These are phyloP conservation scores for Xanthorhoe spadicearia DNA, from an alignment of 2,888 invertebrate species.

Conservation along the genomic window DNA sequence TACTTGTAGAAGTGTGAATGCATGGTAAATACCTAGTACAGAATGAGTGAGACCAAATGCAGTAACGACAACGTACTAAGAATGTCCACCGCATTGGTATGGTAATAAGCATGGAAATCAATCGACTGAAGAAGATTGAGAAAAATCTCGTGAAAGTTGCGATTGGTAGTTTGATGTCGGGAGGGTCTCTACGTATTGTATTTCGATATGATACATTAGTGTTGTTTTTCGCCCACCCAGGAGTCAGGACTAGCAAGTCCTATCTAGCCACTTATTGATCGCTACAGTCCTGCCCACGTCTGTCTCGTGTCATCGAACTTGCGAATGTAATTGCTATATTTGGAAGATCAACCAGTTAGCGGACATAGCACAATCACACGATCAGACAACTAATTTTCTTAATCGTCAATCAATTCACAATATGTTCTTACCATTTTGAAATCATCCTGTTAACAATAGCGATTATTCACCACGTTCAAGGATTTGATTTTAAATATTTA, in stretches of 20 bases:
- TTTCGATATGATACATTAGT: background rate
- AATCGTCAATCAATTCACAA: background rate
- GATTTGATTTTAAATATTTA: too few relatives aligned
- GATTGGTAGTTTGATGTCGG: background rate
- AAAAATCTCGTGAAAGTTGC: background rate
- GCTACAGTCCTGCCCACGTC: slow-evolving; percentile 12
- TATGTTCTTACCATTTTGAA: background rate
- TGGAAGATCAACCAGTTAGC: slow-evolving; percentile 5
- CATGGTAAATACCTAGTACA: too few relatives aligned
- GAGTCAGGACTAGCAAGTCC: background rate
- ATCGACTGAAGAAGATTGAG: too few relatives aligned
- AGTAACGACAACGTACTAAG: too few relatives aligned
- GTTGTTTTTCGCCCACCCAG: background rate
- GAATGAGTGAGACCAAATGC: too few relatives aligned
- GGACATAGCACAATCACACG: background rate
- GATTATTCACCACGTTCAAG: too few relatives aligned
- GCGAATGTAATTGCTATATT: slow-evolving; percentile 19
- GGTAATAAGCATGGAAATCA: too few relatives aligned
- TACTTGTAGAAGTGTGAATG: too few relatives aligned
- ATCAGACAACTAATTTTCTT: background rate
- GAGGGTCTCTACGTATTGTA: background rate
- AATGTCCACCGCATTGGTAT: too few relatives aligned
- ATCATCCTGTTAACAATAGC: background rate
- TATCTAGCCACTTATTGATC: slow-evolving; percentile 16
- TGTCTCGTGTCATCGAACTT: slow-evolving; percentile 21